Base-by-base conservation (phyloP, 2,888 invertebrate genomes). In the Chrysotoxum bicinctum region DNA sequence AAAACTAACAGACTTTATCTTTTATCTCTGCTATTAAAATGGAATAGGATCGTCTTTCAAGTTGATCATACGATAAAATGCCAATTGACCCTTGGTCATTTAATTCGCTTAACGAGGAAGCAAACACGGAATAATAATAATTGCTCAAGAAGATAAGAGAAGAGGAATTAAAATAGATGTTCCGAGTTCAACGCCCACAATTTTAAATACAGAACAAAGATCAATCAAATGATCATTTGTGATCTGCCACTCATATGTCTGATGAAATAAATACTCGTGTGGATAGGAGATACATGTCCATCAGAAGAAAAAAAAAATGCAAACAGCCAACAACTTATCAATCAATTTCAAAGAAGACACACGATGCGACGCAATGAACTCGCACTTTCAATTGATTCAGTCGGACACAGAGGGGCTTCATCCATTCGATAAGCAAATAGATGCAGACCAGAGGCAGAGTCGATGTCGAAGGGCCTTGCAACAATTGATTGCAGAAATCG, bases 161-260 rank as follows among this genome's bases (percentile, higher is more conserved):
- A 56, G n/a, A 50, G 6, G 64, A 82, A 73, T 81, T 64, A 78
- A 82, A 58, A 60, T 74, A 45, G 54, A 48, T 35, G 35, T 35
- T 35, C 16, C 19, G 52, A 75, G 69, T 80, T 69, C 40, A 76
- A 60, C 52, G 76, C 56, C 40, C 69, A 66, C 73, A 23, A 16
- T n/a, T 50, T 40, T 37, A 64, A 54, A 48, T 48, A 16, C 26
- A 12, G 37, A 30, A 77, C 56, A 84, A 66, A 75, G 74, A 84
- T 84, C 83, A 84, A 84, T 84, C 83, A 84, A 75, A 74, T 52
- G 75, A 84, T 74, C 83, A 84, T 83, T 83, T 83, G 83, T 83
- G 74, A 83, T 79, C 74, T 76, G 81, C 48, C 74, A 75, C 45
- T 64, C 43, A 6, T 30, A 40, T 35, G 30, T 54, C 62, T 16